phyloP scores from a whole-genome alignment of 2,113 vertebrate species.

The Motacilla tschutschensis region DNA sequence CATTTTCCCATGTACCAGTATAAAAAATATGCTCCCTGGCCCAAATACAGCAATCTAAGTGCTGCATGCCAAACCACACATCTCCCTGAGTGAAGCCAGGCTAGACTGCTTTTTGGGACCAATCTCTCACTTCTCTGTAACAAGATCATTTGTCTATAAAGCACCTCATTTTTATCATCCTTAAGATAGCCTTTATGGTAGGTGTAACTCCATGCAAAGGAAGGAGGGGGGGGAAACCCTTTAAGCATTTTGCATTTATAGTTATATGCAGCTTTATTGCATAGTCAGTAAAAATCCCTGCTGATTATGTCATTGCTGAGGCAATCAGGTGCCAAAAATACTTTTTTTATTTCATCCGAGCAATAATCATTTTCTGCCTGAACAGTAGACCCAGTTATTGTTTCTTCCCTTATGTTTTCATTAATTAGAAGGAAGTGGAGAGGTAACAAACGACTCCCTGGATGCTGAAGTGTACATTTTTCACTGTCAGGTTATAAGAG shows the following conservation, averaged over 20 bases:
- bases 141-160: background rate
- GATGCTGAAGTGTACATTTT: constrained; percentile 59
- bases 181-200: background rate
- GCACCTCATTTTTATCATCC: background rate
- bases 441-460: constrained; percentile 52
- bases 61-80: background rate
- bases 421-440: constrained; percentile 59
- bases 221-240: background rate
- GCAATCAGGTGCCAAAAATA: constrained; percentile 50
- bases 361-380: constrained; percentile 54
- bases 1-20: background rate
- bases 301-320: constrained; percentile 69
- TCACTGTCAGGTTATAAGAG: constrained; percentile 69
- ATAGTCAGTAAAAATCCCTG: constrained; percentile 63
- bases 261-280: constrained; percentile 50
- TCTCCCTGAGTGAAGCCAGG: background rate
- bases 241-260: constrained; percentile 36
- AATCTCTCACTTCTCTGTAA: background rate
- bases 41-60: background rate
- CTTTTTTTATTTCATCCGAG: constrained; percentile 37
- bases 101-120: background rate
- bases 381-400: constrained; percentile 43
- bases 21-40: constrained; percentile 13
- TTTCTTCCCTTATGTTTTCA: constrained; percentile 61
- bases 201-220: background rate